These are phyloP conservation scores for Trachurus trachurus DNA, from an alignment of 2,797 vertebrate genomes.

Conservation along the genomic window DNA sequence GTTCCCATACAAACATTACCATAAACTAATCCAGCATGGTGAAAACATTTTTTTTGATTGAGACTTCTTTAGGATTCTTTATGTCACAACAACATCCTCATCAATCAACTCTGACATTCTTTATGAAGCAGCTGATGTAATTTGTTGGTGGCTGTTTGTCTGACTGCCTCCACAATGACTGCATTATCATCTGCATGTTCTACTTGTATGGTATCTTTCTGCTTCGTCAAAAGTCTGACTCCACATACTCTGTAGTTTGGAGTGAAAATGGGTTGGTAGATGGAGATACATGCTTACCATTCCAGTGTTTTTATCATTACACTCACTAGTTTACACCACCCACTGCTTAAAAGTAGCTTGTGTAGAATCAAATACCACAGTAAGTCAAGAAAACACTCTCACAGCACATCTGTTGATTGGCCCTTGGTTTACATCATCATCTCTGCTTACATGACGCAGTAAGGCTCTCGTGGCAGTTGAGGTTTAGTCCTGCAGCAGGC, in stretches of 20 bases:
- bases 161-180: constrained; percentile 48
- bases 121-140: constrained; percentile 19
- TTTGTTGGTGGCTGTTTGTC: constrained; percentile 32
- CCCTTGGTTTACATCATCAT: constrained; percentile 51
- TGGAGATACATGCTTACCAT: constrained; percentile 58
- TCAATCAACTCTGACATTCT: constrained; percentile 11
- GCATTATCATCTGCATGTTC: constrained; percentile 38
- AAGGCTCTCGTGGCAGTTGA: constrained; percentile 92
- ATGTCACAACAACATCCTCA: not conserved
- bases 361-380: constrained; percentile 71
- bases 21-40: constrained; percentile 2
- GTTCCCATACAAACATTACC: not conserved
- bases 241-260: constrained; percentile 9
- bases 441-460: constrained; percentile 90
- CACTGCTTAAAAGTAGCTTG: constrained; percentile 60
- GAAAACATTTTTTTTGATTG: not conserved
- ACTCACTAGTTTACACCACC: constrained; percentile 43
- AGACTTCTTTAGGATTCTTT: constrained; percentile 12
- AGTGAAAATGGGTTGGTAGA: constrained; percentile 34
- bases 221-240: constrained; percentile 29
- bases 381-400: constrained; percentile 63
- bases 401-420: constrained; percentile 40
- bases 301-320: constrained; percentile 46
- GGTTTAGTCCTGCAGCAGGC: constrained; percentile 93
- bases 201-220: constrained; percentile 24